Evolutionary conservation across 1,140 invertebrate species (phyloP).

Genomic region (Trichonephila inaurata): DNA sequence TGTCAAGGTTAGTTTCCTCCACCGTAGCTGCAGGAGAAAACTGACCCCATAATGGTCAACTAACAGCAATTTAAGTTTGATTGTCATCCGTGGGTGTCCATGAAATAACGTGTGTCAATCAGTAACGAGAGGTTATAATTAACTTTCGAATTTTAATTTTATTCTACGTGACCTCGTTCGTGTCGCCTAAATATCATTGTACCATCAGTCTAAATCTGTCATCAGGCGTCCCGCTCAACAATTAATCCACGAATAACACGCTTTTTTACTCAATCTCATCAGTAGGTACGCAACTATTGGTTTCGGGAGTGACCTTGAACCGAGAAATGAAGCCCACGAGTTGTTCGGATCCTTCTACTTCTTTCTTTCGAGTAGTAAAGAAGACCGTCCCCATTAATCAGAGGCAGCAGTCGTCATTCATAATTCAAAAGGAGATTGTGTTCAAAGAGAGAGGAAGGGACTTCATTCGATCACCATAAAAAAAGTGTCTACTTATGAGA

Average conservation of each 20-base stretch:
- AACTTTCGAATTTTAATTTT: constrained; percentile 15
- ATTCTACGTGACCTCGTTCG: background rate
- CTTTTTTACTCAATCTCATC: constrained; percentile 31
- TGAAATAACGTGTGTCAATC: background rate
- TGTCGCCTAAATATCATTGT: background rate
- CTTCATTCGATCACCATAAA: too few relatives aligned
- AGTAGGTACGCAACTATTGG: constrained; percentile 6
- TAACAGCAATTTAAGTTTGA: constrained; percentile 19
- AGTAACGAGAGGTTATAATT: constrained; percentile 1
- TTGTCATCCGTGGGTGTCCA: constrained; percentile 17
- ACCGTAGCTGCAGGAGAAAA: background rate
- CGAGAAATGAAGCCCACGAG: constrained; percentile 29
- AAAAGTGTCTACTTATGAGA: too few relatives aligned
- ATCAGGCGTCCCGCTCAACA: background rate
- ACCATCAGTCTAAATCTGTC: constrained; percentile 31
- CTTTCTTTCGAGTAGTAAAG: constrained; percentile 25
- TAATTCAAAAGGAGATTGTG: constrained; percentile 61
- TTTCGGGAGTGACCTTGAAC: constrained; percentile 40
- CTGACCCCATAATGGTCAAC: background rate
- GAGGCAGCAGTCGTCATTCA: constrained; percentile 52
- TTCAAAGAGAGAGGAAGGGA: background rate
- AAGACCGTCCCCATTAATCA: constrained; percentile 56
- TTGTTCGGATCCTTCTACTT: background rate
- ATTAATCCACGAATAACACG: constrained; percentile 41
- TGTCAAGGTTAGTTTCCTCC: background rate